These are phyloP conservation scores for Eristalinus aeneus DNA, from an alignment of 2,888 invertebrate species.

Conservation along the genomic window DNA sequence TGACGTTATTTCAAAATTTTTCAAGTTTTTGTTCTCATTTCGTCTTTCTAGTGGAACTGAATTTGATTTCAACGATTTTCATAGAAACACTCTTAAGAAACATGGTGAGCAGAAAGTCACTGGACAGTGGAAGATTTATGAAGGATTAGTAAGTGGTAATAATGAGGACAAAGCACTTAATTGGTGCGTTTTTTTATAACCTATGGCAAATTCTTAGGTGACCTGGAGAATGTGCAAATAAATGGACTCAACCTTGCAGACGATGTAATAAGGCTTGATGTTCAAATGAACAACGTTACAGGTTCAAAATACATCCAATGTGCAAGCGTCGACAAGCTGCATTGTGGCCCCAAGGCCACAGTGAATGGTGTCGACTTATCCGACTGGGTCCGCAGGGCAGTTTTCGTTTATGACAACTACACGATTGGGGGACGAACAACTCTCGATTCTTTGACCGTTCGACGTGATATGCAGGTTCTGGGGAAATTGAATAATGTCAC, in stretches of 20 bases:
- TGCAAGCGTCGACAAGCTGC: conserved; percentile 79
- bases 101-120: conserved; percentile 80
- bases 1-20: not conserved
- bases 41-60: conserved; percentile 72
- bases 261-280: conserved; percentile 82
- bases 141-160: conserved; percentile 72
- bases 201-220: conserved; percentile 73
- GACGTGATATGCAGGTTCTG: conserved; percentile 75
- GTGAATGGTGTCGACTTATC: conserved; percentile 81
- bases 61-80: conserved; percentile 80
- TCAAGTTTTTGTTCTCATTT: not conserved
- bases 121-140: conserved; percentile 76
- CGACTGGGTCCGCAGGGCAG: conserved; percentile 81
- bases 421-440: conserved; percentile 81
- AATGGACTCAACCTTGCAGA: conserved; percentile 82
- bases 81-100: conserved; percentile 79
- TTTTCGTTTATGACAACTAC: conserved; percentile 79
- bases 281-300: conserved; percentile 79
- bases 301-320: conserved; percentile 80
- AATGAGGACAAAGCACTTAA: not conserved
- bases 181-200: not conserved
- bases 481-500: conserved; percentile 79
- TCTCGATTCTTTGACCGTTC: conserved; percentile 75
- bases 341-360: conserved; percentile 73
- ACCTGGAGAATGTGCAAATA: conserved; percentile 78